Base-by-base conservation (phyloP, 1,140 invertebrate genomes). In the Pseudomyrmex pallidus region DNA sequence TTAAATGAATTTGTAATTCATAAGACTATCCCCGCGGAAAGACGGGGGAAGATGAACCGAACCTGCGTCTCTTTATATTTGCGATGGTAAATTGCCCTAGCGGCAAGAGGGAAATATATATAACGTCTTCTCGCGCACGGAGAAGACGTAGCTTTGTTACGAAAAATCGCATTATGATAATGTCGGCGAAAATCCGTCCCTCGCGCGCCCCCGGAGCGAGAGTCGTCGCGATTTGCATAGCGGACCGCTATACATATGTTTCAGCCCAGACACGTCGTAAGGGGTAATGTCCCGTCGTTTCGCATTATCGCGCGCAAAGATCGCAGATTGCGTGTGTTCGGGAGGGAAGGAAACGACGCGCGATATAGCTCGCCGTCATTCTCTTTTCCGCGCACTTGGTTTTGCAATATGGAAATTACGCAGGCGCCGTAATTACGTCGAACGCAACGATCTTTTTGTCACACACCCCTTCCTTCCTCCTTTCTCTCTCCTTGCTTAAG, bases 1-100 rank as follows among this genome's bases (percentile, higher is more conserved):
- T 88, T 87, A 88, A 88, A 85, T 74, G 68, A 85, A 88, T 88
- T 87, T 85, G 85, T 86, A 88, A 88, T 76, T 88, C 85, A 87
- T 87, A 87, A 68, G 76, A 77, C 35, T 35, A 48, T 59, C n/a
- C 46, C 15, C 76, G 35, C 35, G 35, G n/a, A n/a, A 35, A 35
- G 5, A 35, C 35, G 35, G 35, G 5, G n/a, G 13, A 46, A 25
- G 64, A 9, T 5, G 52, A 57, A 48, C 15, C 66, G 12, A 80
- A 35, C 35, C 0, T 80, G 66, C 64, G 8, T 80, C 54, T 13
- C 66, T 50, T 57, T 44, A 17, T 70, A 70, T 50, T 80, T 7
- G 17, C 66, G 63, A 10, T 15, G 35, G 52, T 25, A 70, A 78
- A 78, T 78, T 25, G 54, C 66, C 12, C 52, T 2, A 20, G 5